Percentiles rank a stretch among this genome's conserved stretches.
phyloP scores from a whole-genome alignment of 2,797 vertebrate species.

The Pterois miles region DNA sequence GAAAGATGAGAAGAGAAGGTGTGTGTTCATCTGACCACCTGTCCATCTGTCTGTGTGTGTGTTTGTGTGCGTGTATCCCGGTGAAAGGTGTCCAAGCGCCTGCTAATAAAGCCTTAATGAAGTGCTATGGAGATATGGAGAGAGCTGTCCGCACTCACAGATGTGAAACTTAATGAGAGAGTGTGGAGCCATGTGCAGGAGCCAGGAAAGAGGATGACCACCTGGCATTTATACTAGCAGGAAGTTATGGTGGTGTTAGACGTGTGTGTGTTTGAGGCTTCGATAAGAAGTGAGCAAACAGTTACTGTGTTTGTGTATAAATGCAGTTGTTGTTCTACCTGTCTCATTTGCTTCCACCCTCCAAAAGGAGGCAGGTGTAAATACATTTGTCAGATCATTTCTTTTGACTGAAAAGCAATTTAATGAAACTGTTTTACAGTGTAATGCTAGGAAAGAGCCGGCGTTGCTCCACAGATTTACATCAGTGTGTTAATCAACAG shows the following conservation, averaged over 20 bases:
- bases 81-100: conserved; percentile 44
- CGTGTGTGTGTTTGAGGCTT: conserved; percentile 17
- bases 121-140: conserved; percentile 61
- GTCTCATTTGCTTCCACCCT: background rate
- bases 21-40: conserved; percentile 14
- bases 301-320: background rate
- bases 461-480: conserved; percentile 29
- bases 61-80: background rate
- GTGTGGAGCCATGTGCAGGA: conserved; percentile 37
- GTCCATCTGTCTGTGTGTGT: conserved; percentile 16
- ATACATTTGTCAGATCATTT: background rate
- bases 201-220: conserved; percentile 37
- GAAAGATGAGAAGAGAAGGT: conserved; percentile 17
- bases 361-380: background rate
- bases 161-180: conserved; percentile 78
- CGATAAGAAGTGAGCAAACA: background rate
- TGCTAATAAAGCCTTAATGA: conserved; percentile 75
- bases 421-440: conserved; percentile 28
- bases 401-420: conserved; percentile 4
- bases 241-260: conserved; percentile 15
- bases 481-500: conserved; percentile 60
- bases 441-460: conserved; percentile 6
- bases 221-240: conserved; percentile 39
- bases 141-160: conserved; percentile 61
- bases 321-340: background rate